phyloP scores from a whole-genome alignment of 1,140 invertebrate species.

The Chrysopa pallens region DNA sequence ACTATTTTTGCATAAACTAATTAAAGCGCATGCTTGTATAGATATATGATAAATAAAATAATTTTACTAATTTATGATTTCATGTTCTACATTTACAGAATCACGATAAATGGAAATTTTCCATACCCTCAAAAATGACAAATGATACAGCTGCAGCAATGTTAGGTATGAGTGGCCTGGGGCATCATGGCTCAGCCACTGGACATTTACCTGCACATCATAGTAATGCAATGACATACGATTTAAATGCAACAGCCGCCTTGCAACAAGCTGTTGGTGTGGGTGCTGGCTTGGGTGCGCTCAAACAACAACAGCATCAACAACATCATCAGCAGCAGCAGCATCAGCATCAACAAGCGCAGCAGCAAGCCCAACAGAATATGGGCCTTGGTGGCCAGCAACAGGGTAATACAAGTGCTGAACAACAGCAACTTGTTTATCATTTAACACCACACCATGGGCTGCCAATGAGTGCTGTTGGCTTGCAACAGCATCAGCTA shows the following conservation, averaged over 20 bases:
- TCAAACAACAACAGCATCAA: neutral
- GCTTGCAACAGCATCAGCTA: neutral
- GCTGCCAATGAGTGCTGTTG: constrained; percentile 17
- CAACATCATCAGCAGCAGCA: too few species aligned
- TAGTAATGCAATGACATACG: constrained; percentile 22
- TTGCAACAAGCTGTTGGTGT: constrained; percentile 35
- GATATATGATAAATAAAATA: too few species aligned
- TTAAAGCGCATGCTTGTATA: too few species aligned
- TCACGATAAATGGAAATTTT: constrained; percentile 54
- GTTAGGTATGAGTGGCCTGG: constrained; percentile 21
- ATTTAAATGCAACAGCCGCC: constrained; percentile 33
- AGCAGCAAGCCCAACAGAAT: neutral
- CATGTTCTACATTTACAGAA: constrained; percentile 33
- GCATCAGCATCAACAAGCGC: too few species aligned
- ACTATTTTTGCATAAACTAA: too few species aligned
- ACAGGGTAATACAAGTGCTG: constrained; percentile 4
- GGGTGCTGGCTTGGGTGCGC: constrained; percentile 16
- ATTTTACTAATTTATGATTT: neutral
- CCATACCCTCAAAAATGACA: constrained; percentile 24
- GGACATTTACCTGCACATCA: constrained; percentile 3
- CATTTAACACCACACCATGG: constrained; percentile 20
- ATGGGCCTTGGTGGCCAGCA: constrained; percentile 3
- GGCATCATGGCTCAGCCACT: constrained; percentile 29
- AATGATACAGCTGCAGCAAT: constrained; percentile 19
- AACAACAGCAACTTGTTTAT: constrained; percentile 3